These are phyloP conservation scores for Drosophila aldrichi DNA, from an alignment of 2,888 invertebrate species.

Conservation along the genomic window DNA sequence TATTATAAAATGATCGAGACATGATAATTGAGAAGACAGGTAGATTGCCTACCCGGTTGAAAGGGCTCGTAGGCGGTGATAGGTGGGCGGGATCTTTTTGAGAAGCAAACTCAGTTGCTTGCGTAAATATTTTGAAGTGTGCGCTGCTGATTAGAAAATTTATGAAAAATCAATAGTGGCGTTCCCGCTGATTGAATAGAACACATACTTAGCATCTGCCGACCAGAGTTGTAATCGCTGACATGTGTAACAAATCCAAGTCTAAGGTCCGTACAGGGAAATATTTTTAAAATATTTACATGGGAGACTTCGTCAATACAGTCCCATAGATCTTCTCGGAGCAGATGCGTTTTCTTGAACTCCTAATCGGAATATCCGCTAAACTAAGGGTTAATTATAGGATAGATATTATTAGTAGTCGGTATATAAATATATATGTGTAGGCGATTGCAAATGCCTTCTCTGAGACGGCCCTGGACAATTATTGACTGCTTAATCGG, in stretches of 20 bases:
- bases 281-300: too few relatives aligned
- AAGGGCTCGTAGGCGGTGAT: neutral
- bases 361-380: neutral
- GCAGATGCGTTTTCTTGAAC: neutral
- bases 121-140: constrained; percentile 3
- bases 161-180: neutral
- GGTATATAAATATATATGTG: neutral
- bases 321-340: neutral
- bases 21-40: constrained; percentile 36
- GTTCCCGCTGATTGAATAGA: neutral
- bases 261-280: too few relatives aligned
- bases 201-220: too few relatives aligned
- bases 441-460: neutral
- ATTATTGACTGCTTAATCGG: constrained; percentile 32
- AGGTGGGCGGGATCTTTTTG: neutral
- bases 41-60: neutral
- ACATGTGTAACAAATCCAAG: neutral
- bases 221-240: too few relatives aligned
- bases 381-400: neutral
- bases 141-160: constrained; percentile 32
- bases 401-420: neutral
- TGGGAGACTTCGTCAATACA: too few relatives aligned
- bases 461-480: neutral
- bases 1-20: constrained; percentile 45
- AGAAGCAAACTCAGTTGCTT: constrained; percentile 19